A percentile compares a stretch with the other conserved stretches of the same genome.
phyloP scores from a whole-genome alignment of 2,113 vertebrate genomes.

The Ciconia boyciana region DNA sequence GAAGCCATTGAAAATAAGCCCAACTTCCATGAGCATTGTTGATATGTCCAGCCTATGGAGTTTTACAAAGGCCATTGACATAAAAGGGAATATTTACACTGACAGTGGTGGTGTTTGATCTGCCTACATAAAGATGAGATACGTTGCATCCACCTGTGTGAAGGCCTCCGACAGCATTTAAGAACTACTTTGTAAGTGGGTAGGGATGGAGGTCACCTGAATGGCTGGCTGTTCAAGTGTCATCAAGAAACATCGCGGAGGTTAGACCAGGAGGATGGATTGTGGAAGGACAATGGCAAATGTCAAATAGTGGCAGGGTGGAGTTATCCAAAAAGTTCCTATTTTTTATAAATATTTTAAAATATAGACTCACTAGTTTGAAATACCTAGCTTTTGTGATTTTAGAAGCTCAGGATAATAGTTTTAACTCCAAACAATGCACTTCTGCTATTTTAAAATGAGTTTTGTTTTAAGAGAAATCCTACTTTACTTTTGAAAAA shows the following conservation, averaged over 20 bases:
- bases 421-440: not conserved
- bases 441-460: not conserved
- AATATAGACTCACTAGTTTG: not conserved
- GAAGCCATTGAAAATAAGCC: not conserved
- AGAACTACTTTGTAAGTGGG: not conserved
- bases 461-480: not conserved
- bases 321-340: not conserved
- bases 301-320: not conserved
- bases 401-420: not conserved
- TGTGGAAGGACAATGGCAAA: not conserved
- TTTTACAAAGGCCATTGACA: not conserved
- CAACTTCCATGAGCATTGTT: not conserved
- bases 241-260: not conserved
- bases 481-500: not conserved
- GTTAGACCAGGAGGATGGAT: not conserved
- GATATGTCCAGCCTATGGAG: no score
- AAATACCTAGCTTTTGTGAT: not conserved
- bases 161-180: not conserved
- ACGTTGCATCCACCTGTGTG: rapidly evolving
- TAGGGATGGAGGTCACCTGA: not conserved
- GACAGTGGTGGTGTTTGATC: not conserved
- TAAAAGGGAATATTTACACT: not conserved
- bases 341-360: not conserved
- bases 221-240: not conserved
- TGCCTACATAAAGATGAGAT: not conserved